These are phyloP conservation scores for Mormyrus hasselquistii DNA, from an alignment of 2,797 vertebrate genomes.

Conservation along the genomic window DNA sequence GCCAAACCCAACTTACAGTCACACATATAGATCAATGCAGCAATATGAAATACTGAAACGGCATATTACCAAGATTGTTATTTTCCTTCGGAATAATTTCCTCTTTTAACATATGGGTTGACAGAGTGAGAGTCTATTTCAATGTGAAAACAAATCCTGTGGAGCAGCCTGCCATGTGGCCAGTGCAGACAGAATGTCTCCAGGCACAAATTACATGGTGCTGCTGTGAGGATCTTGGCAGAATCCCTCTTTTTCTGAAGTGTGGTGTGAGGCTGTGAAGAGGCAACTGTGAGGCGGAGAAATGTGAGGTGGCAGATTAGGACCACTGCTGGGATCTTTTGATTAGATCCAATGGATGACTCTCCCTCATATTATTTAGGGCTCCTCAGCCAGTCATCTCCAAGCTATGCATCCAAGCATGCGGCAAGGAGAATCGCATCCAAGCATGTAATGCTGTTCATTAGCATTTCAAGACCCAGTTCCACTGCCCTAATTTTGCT, in stretches of 20 bases:
- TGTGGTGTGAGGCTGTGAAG: neutral
- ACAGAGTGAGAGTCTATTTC: neutral
- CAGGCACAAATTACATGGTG: neutral
- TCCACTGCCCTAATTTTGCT: neutral
- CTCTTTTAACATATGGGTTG: neutral
- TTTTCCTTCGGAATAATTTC: neutral
- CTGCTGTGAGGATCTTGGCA: neutral
- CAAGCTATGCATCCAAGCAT: neutral
- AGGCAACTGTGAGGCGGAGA: neutral
- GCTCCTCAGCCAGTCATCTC: neutral
- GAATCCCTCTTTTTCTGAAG: neutral
- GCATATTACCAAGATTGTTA: neutral
- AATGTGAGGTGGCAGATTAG: neutral
- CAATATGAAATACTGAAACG: neutral
- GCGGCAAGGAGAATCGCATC: neutral
- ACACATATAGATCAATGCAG: neutral
- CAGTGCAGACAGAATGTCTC: neutral
- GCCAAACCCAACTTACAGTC: neutral
- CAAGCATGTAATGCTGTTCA: conserved; percentile 10
- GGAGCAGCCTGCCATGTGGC: neutral
- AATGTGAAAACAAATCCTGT: neutral
- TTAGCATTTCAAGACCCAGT: neutral
- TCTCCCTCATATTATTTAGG: neutral
- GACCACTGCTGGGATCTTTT: neutral
- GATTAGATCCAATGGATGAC: neutral